Percentiles rank a stretch among this genome's conserved stretches.
These are phyloP conservation scores for Monodelphis domestica DNA, from an alignment of 2,797 vertebrate species.

Conservation along the genomic window DNA sequence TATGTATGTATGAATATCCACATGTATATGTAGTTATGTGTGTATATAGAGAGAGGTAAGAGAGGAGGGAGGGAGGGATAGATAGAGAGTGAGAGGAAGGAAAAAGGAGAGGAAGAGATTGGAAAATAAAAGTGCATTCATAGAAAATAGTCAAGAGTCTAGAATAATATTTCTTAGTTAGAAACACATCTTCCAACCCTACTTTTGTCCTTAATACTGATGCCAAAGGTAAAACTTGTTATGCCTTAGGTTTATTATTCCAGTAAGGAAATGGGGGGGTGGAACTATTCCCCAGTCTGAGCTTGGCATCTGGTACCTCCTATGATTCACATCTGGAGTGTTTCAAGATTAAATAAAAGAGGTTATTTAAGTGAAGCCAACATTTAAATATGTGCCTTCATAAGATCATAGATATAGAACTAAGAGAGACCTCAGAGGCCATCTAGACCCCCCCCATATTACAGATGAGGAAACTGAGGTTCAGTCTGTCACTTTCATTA, in stretches of 20 bases:
- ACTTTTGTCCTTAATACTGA: neutral
- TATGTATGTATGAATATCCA: neutral
- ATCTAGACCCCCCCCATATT: neutral
- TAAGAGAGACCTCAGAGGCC: neutral
- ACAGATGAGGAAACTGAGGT: neutral
- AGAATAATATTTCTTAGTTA: neutral
- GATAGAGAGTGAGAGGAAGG: neutral
- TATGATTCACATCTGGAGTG: neutral
- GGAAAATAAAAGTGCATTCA: neutral
- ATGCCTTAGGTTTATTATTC: neutral
- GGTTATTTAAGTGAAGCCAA: neutral
- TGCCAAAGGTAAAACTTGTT: neutral
- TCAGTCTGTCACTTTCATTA: neutral
- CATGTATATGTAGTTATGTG: neutral
- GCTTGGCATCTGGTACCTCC: neutral
- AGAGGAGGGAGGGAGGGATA: neutral
- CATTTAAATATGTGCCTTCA: neutral
- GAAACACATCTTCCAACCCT: neutral
- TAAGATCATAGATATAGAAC: neutral
- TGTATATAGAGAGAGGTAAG: neutral
- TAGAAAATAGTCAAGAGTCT: neutral
- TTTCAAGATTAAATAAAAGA: neutral
- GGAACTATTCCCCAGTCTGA: neutral
- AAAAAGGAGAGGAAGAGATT: neutral
- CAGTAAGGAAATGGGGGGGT: neutral